Base-by-base conservation (phyloP, 2,888 invertebrate genomes). In the Conchocele bisecta region DNA sequence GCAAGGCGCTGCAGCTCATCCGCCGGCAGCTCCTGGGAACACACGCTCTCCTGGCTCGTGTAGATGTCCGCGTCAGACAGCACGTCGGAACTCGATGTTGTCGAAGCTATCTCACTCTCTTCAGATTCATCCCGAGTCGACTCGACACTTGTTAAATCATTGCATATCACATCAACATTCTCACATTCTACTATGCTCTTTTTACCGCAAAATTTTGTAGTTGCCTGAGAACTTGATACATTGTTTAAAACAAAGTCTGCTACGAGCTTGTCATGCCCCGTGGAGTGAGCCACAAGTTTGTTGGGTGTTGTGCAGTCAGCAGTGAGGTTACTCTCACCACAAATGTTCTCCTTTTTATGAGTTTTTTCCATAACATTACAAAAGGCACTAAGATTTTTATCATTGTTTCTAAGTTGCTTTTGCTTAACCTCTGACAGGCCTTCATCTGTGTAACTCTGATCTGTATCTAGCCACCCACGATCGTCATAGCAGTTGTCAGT, bases 91-190 rank as follows among this genome's bases (percentile, higher is more conserved):
- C 85, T 85, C 20, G 87, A 87, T 17, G 82, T 73, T 20, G 85
- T 81, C 1, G 87, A 86, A 17, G 83, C 84, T 51, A 84, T 83
- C 69, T 87, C 87, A 60, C 83, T 82, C 42, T 82, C 83, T 53
- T 82, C 83, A 0, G 85, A 82, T 35, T 84, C 85, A 13, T 85
- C 85, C 11, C 70, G 46, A 28, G 78, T 76, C 48, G 81, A 83
- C 28, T 84, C 86, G 54, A 75, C 79, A 31, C 81, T 83, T 50
- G 81, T 83, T 31, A 89, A 81, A 71, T 90, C 89, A 75, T 90
- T 89, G 79, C 89, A 88, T 42, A 90, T 90, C 28, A 90, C 75
- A 26, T 89, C 88, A 20, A 90, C 86, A 71, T 88, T 89, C 37
- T 87, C 84, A 79, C 84, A 86, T 57, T 88, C 87, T 7, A 83